Percentiles rank a stretch among this genome's conserved stretches.
phyloP scores from a whole-genome alignment of 2,797 vertebrate species.

The Pempheris klunzingeri region DNA sequence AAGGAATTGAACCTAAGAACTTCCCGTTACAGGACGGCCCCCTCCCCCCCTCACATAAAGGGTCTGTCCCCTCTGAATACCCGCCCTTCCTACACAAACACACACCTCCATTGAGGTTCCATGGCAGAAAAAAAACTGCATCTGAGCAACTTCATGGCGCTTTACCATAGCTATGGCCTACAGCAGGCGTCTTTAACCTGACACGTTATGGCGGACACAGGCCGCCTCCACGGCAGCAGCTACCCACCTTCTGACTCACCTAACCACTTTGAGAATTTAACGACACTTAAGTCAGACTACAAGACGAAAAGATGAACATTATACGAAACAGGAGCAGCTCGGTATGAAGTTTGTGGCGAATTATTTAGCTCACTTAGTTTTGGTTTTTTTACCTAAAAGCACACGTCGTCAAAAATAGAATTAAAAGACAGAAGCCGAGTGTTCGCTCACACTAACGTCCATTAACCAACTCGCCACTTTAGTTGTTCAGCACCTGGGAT shows the following conservation, averaged over 20 bases:
- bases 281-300: not conserved
- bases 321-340: not conserved
- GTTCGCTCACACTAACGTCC: not conserved
- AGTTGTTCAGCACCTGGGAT: not conserved
- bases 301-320: not conserved
- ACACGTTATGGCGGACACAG: too few species aligned
- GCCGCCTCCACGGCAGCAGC: too few species aligned
- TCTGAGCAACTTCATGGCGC: not conserved
- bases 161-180: too few species aligned
- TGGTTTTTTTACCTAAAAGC: not conserved
- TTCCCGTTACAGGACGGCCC: slow-evolving; percentile 11
- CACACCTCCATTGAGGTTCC: slow-evolving; percentile 49
- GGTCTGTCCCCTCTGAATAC: slow-evolving; percentile 39
- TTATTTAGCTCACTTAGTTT: not conserved
- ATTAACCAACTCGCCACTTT: not conserved
- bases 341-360: not conserved
- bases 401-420: not conserved
- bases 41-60: slow-evolving; percentile 43
- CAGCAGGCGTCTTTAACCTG: too few species aligned
- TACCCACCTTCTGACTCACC: too few species aligned
- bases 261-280: not conserved
- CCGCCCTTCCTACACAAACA: slow-evolving; percentile 45
- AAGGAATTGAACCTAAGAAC: slow-evolving; percentile 43
- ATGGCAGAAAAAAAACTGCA: slow-evolving; percentile 27
- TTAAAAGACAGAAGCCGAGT: not conserved